A percentile compares a stretch with the other conserved stretches of the same genome.
Evolutionary conservation across 2,888 invertebrate genomes (phyloP).

Genomic region (Cyclophora punctaria): DNA sequence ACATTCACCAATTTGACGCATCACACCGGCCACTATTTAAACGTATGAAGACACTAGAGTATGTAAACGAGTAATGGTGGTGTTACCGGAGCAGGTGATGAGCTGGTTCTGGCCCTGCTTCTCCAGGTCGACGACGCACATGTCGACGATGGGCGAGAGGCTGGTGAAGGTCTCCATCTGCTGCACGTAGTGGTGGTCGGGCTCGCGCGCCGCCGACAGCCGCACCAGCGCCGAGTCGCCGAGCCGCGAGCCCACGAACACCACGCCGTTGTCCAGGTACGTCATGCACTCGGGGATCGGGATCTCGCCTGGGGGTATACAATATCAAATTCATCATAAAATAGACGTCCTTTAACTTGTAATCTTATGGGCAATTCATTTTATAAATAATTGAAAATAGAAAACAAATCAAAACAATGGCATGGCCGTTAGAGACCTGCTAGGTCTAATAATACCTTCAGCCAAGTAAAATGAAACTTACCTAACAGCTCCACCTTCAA

Average conservation of each 20-base stretch:
- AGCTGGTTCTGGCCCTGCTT: conserved; percentile 97
- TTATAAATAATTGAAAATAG: too few relatives aligned
- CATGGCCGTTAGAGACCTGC: neutral
- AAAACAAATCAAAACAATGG: neutral
- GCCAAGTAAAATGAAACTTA: conserved; percentile 30
- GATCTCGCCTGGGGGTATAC: conserved; percentile 83
- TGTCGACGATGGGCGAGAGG: conserved; percentile 97
- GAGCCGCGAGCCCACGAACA: conserved; percentile 95
- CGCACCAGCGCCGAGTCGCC: conserved; percentile 97
- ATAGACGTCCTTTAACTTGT: too few relatives aligned
- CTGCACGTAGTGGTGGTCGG: conserved; percentile 90
- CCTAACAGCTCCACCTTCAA: conserved; percentile 94
- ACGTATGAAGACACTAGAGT: too few relatives aligned
- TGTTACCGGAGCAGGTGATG: conserved; percentile 93
- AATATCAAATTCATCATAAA: too few relatives aligned
- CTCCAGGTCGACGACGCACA: conserved; percentile 98
- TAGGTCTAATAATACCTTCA: too few relatives aligned
- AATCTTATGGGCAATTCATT: too few relatives aligned
- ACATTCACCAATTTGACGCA: too few relatives aligned
- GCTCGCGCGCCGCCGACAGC: conserved; percentile 88
- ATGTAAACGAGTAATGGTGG: too few relatives aligned
- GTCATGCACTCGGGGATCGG: conserved; percentile 98
- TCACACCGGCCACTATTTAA: too few relatives aligned
- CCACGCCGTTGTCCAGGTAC: conserved; percentile 98
- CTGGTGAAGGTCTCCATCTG: conserved; percentile 98